Evolutionary conservation across 2,797 vertebrate genomes (phyloP).

Genomic region (Sarcophilus harrisii): DNA sequence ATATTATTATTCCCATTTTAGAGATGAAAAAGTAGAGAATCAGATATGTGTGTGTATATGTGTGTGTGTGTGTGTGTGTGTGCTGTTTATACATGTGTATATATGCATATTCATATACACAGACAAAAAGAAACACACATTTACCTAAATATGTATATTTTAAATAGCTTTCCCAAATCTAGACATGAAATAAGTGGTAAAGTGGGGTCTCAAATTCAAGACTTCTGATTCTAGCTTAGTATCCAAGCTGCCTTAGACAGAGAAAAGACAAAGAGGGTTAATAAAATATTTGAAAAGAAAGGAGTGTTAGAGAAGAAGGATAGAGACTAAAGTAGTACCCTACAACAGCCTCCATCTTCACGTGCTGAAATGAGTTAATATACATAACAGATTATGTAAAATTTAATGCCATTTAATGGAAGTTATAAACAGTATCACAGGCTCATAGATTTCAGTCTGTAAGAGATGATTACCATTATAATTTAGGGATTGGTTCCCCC

Average conservation of each 20-base stretch:
- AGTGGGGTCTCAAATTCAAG: not conserved
- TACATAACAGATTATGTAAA: not conserved
- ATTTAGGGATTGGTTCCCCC: not conserved
- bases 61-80: no score
- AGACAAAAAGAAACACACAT: not conserved
- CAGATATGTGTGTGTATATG: not conserved
- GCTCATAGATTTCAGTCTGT: not conserved
- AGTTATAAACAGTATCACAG: not conserved
- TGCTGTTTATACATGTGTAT: no score
- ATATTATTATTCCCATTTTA: not conserved
- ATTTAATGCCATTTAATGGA: not conserved
- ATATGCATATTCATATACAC: not conserved
- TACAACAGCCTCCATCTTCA: not conserved
- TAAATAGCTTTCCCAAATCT: not conserved
- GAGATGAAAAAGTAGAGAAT: not conserved
- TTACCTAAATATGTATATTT: not conserved
- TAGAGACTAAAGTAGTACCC: not conserved
- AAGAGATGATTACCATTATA: not conserved
- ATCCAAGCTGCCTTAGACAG: not conserved
- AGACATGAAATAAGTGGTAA: not conserved
- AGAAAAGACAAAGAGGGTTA: not conserved
- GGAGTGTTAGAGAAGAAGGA: not conserved
- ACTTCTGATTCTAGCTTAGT: not conserved
- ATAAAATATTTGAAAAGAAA: not conserved
- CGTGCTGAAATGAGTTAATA: not conserved